Evolutionary conservation across 2,888 invertebrate species (phyloP).

Genomic region (Apamea crenata): DNA sequence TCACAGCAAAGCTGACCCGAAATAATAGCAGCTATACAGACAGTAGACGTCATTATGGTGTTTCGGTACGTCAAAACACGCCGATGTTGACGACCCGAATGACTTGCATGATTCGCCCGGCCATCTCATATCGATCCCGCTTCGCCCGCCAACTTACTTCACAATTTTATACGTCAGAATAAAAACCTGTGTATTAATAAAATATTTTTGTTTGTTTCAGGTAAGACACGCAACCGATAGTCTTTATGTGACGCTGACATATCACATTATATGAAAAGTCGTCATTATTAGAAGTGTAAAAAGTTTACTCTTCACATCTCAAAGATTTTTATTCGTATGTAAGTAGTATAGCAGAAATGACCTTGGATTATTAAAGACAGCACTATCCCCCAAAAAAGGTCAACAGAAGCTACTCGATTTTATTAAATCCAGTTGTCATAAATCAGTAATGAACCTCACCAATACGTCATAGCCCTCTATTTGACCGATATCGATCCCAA

Average conservation of each 20-base stretch:
- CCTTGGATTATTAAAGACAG: slow-evolving; percentile 15
- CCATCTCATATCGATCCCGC: slow-evolving; percentile 81
- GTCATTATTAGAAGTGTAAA: slow-evolving; percentile 8
- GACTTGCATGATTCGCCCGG: slow-evolving; percentile 82
- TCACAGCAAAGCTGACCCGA: slow-evolving; percentile 62
- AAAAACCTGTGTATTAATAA: slow-evolving; percentile 62
- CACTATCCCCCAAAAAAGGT: slow-evolving; percentile 39
- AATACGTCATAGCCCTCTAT: slow-evolving; percentile 69
- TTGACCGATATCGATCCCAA: slow-evolving; percentile 71
- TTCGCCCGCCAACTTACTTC: slow-evolving; percentile 70
- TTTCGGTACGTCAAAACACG: slow-evolving; percentile 81
- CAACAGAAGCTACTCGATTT: slow-evolving; percentile 68
- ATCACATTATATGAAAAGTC: slow-evolving; percentile 33
- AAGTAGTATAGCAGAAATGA: background rate
- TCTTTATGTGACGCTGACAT: slow-evolving; percentile 22
- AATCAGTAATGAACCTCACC: slow-evolving; percentile 75
- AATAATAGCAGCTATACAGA: slow-evolving; percentile 69
- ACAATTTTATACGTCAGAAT: slow-evolving; percentile 55
- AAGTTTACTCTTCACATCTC: slow-evolving; percentile 17
- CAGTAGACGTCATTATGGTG: slow-evolving; percentile 76
- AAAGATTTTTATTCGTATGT: background rate
- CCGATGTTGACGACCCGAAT: slow-evolving; percentile 84
- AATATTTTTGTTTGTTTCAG: slow-evolving; percentile 77
- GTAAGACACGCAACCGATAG: slow-evolving; percentile 71
- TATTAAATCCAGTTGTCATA: slow-evolving; percentile 76